phyloP scores from a whole-genome alignment of 2,888 invertebrate species.

The Sericinus montela region DNA sequence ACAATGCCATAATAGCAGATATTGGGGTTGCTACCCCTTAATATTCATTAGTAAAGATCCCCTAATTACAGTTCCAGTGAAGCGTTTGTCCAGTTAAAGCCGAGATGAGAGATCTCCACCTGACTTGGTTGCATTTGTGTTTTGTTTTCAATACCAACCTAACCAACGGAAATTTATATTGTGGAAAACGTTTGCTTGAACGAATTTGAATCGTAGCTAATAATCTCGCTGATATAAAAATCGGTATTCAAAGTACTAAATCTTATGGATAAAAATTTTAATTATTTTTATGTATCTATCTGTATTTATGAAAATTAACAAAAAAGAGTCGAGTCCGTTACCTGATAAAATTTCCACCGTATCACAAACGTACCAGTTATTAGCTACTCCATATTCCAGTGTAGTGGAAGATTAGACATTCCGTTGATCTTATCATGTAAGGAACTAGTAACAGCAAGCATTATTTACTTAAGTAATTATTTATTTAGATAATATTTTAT shows the following conservation, averaged over 20 bases:
- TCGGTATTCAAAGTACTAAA: conserved; percentile 40
- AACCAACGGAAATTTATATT: conserved; percentile 66
- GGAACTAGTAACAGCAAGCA: too few species aligned
- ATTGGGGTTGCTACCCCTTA: conserved; percentile 63
- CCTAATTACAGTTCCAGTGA: conserved; percentile 65
- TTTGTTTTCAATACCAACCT: conserved; percentile 58
- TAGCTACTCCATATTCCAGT: too few species aligned
- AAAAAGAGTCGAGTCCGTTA: too few species aligned
- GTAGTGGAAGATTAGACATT: too few species aligned
- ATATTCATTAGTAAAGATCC: conserved; percentile 68
- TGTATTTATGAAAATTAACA: too few species aligned
- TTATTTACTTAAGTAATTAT: too few species aligned
- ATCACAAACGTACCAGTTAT: too few species aligned
- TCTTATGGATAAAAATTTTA: conserved; percentile 19
- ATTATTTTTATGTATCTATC: too few species aligned
- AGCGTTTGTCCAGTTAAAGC: conserved; percentile 36
- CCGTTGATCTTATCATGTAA: too few species aligned
- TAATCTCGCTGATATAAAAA: conserved; percentile 37
- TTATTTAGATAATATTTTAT: too few species aligned
- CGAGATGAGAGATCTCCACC: conserved; percentile 61
- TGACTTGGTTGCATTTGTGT: conserved; percentile 55
- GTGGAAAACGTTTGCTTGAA: conserved; percentile 43
- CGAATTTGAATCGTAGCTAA: conserved; percentile 53
- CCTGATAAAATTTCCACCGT: too few species aligned
- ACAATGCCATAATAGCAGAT: conserved; percentile 37